Evolutionary conservation across 2,113 vertebrate genomes (phyloP), one percentile per base, ranked within the genome.

Genomic region (Suricata suricatta): DNA sequence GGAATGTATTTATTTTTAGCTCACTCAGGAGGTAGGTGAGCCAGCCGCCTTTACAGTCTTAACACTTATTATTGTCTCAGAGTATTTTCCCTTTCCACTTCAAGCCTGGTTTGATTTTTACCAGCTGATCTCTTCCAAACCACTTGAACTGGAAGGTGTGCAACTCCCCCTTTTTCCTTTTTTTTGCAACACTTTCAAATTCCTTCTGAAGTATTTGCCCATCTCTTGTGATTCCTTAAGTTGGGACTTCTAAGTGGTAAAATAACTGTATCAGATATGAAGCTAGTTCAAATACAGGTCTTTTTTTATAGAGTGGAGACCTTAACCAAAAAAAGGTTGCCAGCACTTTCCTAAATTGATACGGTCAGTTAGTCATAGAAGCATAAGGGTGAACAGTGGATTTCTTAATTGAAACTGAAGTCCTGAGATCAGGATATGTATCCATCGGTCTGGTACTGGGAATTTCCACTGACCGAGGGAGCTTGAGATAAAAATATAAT

Each of bases 51-150:
- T 90, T 72, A 81, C 60, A 95, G 88, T 83, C 79, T 90, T 92
- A 96, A 95, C 86, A 96, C 76, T 96, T 85, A 95, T 33, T 92
- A 93, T 54, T 90, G 68, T 97, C 93, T 96, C 44, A n/a, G 63
- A 94, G 89, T 89, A 86, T 93, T 96, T 95, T 93, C 93, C 82
- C 77, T 97, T 97, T 97, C 90, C 68, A 92, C 92, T 89, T 97
- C 93, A 96, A 96, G 92, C 72, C 83, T 91, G 63, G 72, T 71
- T 97, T 85, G 82, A 80, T 94, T 97, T 97, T 96, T 97, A 96
- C 93, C 96, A 97, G 72, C 93, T 92, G 72, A 93, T 95, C 89
- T 95, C 86, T 96, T 96, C 86, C 64, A 92, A 91, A 64, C 63
- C 86, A 89, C 95, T 97, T 91, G 89, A 96, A 33, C 92, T 94